Evolutionary conservation across 2,888 invertebrate genomes (phyloP), one percentile per base, ranked within the genome.

Genomic region (Bombylius discolor): DNA sequence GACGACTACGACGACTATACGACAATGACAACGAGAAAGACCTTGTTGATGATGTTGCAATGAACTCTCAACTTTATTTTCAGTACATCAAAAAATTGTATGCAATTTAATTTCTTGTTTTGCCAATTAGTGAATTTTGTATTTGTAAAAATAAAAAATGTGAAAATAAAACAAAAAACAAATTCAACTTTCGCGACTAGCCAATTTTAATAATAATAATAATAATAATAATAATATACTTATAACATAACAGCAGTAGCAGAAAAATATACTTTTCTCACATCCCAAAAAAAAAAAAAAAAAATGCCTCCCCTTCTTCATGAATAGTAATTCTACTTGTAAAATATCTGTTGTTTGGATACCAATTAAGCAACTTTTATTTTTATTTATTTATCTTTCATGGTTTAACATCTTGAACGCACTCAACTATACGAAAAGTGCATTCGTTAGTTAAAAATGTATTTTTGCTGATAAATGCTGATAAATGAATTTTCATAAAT

Each of bases 401-500:
- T 36, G 36, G 9, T 36, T 36, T 11, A 11, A 5, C 39, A 42
- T 23, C 23, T 23, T 23, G 23, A 11, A 42, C 5, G 7, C 39
- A 42, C 39, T 42, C 39, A 11, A 11, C 39, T 42, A 36, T 36
- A 36, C 9, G 11, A 11, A 49, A 54, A 54, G 54, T 54, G 54
- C 54, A 54, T 54, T 54, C 49, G 49, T 45, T 54, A 45, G 46
- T 54, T 34, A 14, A 23, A 42, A 48, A 13, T 8, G 9, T 36
- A 49, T 49, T 54, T 53, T 49, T 45, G 45, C 49, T 54, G 54
- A 53, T 48, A 48, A 53, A 53, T 42, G 42, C 53, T 53, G 53
- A 54, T 54, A 54, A 54, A 54, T 54, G 49, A 44, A 54, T 49
- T 49, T 54, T 54, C 33, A 54, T 54, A 54, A 54, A 54, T 54